Base-by-base conservation (phyloP, 1,140 invertebrate genomes). In the Achroia grisella region DNA sequence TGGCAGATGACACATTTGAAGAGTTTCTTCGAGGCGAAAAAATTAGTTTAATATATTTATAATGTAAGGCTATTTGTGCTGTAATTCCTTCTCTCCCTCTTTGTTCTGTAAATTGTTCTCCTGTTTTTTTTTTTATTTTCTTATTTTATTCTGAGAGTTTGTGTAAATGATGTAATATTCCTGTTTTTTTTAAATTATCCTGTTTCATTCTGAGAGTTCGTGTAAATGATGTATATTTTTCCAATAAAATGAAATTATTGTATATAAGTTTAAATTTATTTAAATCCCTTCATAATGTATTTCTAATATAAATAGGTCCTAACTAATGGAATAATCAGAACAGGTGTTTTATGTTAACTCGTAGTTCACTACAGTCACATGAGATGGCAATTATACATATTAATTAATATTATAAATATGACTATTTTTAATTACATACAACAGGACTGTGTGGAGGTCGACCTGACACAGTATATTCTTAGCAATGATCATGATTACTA, bases 1-100 rank as follows among this genome's bases (percentile, higher is more conserved):
- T 99, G 98, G 98, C 98, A 99, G 87, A 99, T 99, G 97, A 92
- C 91, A 71, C 98, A 99, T 91, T 88, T 99, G 30, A 99, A 99
- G 89, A 96, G 95, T 63, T 99, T 99, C 90, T 99, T 99, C 76
- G 97, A 99, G 88, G 98, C 98, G 10, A 99, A 99, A 84, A 99
- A 99, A 91, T 88, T 99, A 67, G 98, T 99, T 35, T 99, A 93
- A 91, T 15, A 37, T 15, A 17, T 37, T 17, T n/a, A n/a, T 37
- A 37, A 4, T 31, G 2, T 9, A 31, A 31, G 2, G n/a, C 3
- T 4, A n/a, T 2, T 31, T 31, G 3, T 3, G 9, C 30, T 31
- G 9, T 31, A 4, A 9, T 31, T 8, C 2, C 9, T 31, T 31
- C 2, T 29, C 28, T 9, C 8, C 9, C 2, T 31, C 30, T 4